phyloP scores from a whole-genome alignment of 2,113 vertebrate genomes.

The Colistium nudipinnis region DNA sequence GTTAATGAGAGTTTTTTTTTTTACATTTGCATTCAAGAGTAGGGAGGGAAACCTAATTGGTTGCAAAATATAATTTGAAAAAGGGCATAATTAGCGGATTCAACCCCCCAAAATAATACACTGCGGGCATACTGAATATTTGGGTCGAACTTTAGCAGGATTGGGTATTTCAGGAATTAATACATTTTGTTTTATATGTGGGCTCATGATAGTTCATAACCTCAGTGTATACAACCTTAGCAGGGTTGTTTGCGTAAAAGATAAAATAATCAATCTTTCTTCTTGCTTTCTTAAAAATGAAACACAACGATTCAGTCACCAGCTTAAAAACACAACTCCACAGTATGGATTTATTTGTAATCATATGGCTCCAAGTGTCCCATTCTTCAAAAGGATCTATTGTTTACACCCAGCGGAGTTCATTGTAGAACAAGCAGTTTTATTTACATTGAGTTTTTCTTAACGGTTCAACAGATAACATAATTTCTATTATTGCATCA shows the following conservation, averaged over 20 bases:
- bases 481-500: too few species aligned
- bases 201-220: constrained; percentile 15
- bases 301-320: constrained; percentile 4
- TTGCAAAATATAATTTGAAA: constrained; percentile 41
- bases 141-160: not conserved
- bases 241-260: not conserved
- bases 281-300: constrained; percentile 5
- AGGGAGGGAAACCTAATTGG: constrained; percentile 56
- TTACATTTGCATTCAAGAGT: constrained; percentile 65
- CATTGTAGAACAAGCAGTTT: too few species aligned
- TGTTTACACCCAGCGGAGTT: not conserved
- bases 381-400: constrained; percentile 24
- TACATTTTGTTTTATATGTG: not conserved
- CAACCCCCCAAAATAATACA: constrained; percentile 4
- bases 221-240: not conserved
- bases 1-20: constrained; percentile 65
- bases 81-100: constrained; percentile 41
- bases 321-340: constrained; percentile 8
- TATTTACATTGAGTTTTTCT: too few species aligned
- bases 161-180: not conserved
- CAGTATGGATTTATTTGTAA: constrained; percentile 43
- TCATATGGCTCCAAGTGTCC: constrained; percentile 25
- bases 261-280: constrained; percentile 1
- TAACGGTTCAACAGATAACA: too few species aligned
- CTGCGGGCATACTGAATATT: not conserved